Evolutionary conservation across 2,888 invertebrate genomes (phyloP).

Genomic region (Taenaris catops): DNA sequence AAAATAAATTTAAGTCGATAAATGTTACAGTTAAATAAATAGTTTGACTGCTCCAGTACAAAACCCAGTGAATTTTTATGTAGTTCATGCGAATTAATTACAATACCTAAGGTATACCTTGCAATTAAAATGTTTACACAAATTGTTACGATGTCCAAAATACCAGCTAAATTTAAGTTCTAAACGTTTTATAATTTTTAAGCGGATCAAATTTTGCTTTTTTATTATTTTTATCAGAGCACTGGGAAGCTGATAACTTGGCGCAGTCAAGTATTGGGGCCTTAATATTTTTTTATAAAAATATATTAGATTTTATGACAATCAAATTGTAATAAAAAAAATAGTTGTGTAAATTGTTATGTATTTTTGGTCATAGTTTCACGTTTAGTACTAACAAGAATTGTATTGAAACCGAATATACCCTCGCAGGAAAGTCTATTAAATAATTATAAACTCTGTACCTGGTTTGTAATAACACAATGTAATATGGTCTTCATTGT

Average conservation of each 20-base stretch:
- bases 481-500: slow-evolving; percentile 68
- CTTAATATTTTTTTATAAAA: slow-evolving; percentile 4
- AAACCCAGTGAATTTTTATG: slow-evolving; percentile 5
- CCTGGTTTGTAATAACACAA: slow-evolving; percentile 73
- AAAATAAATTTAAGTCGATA: slow-evolving; percentile 10
- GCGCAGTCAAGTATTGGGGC: slow-evolving; percentile 5
- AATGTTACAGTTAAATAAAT: slow-evolving; percentile 6
- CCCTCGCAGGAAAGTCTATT: slow-evolving; percentile 40
- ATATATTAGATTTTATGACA: slow-evolving; percentile 11
- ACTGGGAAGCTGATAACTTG: background rate
- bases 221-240: too few relatives aligned
- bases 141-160: too few relatives aligned
- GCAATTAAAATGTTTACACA: too few relatives aligned
- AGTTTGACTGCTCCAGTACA: slow-evolving; percentile 16
- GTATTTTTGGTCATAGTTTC: slow-evolving; percentile 10
- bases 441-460: slow-evolving; percentile 67
- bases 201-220: too few relatives aligned
- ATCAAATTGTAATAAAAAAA: slow-evolving; percentile 6
- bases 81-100: too few relatives aligned
- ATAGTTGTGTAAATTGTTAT: too few relatives aligned
- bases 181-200: too few relatives aligned
- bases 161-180: too few relatives aligned
- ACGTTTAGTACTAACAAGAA: slow-evolving; percentile 12
- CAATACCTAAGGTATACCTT: too few relatives aligned
- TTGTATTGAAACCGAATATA: slow-evolving; percentile 16